These are phyloP conservation scores for Oryzias dopingdopingensis DNA, from an alignment of 2,797 vertebrate species.

Conservation along the genomic window DNA sequence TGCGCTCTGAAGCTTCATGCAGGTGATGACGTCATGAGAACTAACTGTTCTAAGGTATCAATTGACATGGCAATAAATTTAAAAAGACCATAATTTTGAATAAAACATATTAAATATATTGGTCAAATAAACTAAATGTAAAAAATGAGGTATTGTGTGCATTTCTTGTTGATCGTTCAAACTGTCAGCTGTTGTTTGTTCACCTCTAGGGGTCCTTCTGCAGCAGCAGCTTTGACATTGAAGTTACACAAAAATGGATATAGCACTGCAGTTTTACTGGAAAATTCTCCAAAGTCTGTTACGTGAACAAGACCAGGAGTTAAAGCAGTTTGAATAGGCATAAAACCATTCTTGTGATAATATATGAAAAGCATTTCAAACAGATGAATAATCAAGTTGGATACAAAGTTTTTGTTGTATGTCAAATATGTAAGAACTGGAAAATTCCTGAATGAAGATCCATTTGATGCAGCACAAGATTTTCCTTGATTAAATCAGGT, in stretches of 20 bases:
- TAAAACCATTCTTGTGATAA: slow-evolving; percentile 50
- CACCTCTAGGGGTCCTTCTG: slow-evolving; percentile 40
- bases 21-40: slow-evolving; percentile 71
- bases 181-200: neutral
- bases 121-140: too few species aligned
- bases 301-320: slow-evolving; percentile 1
- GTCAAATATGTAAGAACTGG: too few species aligned
- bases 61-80: neutral
- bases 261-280: slow-evolving; percentile 8
- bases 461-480: too few species aligned
- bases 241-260: slow-evolving; percentile 19
- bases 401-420: too few species aligned
- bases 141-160: too few species aligned
- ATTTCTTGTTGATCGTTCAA: neutral
- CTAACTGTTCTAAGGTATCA: slow-evolving; percentile 20
- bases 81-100: too few species aligned
- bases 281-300: neutral
- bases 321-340: slow-evolving; percentile 9
- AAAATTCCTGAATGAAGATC: too few species aligned
- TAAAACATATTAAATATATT: too few species aligned
- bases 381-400: too few species aligned
- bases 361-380: too few species aligned
- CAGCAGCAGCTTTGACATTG: slow-evolving; percentile 19
- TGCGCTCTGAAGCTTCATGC: slow-evolving; percentile 23
- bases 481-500: too few species aligned